These are phyloP conservation scores for Hipposideros larvatus DNA, from an alignment of 2,797 vertebrate species.

Conservation along the genomic window DNA sequence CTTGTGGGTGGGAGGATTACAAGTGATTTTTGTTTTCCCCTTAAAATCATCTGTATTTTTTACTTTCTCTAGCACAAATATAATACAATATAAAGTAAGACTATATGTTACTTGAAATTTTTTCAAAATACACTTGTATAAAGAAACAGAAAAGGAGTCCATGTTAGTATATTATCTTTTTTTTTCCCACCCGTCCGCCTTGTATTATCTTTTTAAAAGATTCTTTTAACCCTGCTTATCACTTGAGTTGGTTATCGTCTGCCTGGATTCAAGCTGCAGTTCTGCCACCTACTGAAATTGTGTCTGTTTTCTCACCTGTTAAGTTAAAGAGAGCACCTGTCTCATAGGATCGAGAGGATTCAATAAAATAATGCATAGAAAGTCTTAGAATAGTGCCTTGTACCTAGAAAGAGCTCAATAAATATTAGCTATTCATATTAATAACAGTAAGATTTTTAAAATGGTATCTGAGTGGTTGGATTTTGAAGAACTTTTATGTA, in stretches of 20 bases:
- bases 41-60: conserved; percentile 29
- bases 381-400: not conserved
- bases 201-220: conserved; percentile 40
- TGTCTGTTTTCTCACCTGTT: conserved; percentile 2
- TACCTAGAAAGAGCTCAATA: conserved; percentile 18
- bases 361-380: not conserved
- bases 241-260: not conserved
- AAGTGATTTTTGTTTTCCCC: conserved; percentile 9
- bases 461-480: not conserved
- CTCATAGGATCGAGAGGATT: not conserved
- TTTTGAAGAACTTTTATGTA: conserved; percentile 21
- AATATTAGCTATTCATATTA: not conserved
- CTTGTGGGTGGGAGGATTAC: not conserved
- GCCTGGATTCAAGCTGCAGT: not conserved
- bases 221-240: not conserved
- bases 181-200: no score
- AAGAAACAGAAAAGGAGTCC: conserved; percentile 41
- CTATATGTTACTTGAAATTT: conserved; percentile 17
- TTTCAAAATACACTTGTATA: conserved; percentile 38
- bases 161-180: not conserved
- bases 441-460: conserved; percentile 29
- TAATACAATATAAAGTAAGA: not conserved
- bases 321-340: not conserved
- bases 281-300: not conserved
- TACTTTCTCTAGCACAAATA: not conserved